A percentile compares a stretch with the other conserved stretches of the same genome.
Evolutionary conservation across 35 echinoderm and acorn worm genomes (phyloP).

Genomic region (Ophioderma brevispina): DNA sequence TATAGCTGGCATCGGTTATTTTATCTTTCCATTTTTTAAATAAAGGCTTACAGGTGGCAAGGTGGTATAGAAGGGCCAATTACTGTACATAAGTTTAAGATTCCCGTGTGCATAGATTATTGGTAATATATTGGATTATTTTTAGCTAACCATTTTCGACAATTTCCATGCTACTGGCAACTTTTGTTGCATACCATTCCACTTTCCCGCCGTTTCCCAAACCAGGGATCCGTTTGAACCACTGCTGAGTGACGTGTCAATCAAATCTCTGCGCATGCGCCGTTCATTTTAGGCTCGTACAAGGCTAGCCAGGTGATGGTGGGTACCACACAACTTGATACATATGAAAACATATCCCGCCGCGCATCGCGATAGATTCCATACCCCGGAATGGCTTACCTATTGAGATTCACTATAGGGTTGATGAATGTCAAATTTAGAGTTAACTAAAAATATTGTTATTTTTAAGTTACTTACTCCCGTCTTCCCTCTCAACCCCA

Average conservation of each 20-base stretch:
- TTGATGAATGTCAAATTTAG: neutral
- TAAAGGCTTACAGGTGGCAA: no score
- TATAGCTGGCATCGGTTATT: no score
- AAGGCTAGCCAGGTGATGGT: neutral
- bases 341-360: slow-evolving; percentile 37
- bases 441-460: slow-evolving; percentile 3
- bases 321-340: neutral
- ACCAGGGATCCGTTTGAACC: neutral
- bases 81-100: no score
- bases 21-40: no score
- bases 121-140: neutral
- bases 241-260: neutral
- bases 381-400: neutral
- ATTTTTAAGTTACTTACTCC: neutral
- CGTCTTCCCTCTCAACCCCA: no score
- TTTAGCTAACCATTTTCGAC: neutral
- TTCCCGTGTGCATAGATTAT: no score
- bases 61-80: no score
- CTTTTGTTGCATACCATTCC: neutral
- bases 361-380: slow-evolving; percentile 11
- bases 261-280: slow-evolving; percentile 22
- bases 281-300: neutral
- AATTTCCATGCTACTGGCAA: neutral
- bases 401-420: slow-evolving; percentile 4
- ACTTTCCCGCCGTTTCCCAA: neutral